Evolutionary conservation across 35 echinoderm and acorn worm genomes (phyloP).

Genomic region (Apostichopus parvimensis): DNA sequence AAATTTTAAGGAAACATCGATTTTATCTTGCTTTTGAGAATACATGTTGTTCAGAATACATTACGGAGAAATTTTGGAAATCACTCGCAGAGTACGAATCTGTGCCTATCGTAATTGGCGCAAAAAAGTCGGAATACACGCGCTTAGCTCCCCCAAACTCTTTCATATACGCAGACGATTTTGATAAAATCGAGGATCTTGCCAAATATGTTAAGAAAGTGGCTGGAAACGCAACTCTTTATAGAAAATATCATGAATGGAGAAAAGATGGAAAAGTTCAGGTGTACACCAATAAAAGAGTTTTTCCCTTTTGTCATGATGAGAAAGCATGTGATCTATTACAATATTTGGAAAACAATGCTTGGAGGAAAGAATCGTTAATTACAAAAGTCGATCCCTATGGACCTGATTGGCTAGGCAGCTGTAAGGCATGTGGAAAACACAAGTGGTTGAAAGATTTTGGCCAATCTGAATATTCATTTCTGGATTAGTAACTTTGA

Average conservation of each 20-base stretch:
- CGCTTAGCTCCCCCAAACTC: conserved; percentile 66
- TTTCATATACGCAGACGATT: conserved; percentile 67
- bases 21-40: conserved; percentile 72
- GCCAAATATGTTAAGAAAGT: conserved; percentile 35
- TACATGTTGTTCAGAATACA: conserved; percentile 58
- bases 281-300: not conserved
- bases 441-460: not conserved
- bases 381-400: not conserved
- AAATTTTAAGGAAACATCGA: conserved; percentile 41
- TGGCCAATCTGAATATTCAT: not conserved
- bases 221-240: conserved; percentile 34
- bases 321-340: not conserved
- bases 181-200: conserved; percentile 31
- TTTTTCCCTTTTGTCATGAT: not conserved
- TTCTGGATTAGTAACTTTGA: no score
- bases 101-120: conserved; percentile 62
- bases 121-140: conserved; percentile 40
- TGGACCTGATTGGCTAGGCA: not conserved
- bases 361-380: not conserved
- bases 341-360: not conserved
- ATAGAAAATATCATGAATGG: conserved; percentile 64
- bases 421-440: conserved; percentile 1
- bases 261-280: not conserved
- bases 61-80: conserved; percentile 68
- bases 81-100: not conserved